Evolutionary conservation across 2,113 vertebrate genomes (phyloP).

Genomic region (Carlito syrichta): DNA sequence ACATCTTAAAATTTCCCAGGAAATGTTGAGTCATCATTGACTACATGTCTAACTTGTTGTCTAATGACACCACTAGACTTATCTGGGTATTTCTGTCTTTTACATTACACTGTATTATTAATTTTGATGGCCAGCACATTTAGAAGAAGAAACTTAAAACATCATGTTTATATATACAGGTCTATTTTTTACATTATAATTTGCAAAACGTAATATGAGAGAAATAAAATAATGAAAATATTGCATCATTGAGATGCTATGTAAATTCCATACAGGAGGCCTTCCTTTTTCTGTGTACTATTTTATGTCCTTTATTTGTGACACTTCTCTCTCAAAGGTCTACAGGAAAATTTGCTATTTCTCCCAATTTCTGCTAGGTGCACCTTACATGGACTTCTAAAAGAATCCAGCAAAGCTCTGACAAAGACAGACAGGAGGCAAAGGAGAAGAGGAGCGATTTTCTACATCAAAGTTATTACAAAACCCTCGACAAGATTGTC

Average conservation of each 20-base stretch:
- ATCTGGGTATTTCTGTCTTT: neutral
- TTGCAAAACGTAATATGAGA: neutral
- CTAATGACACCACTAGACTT: neutral
- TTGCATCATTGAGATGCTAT: neutral
- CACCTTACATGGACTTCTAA: neutral
- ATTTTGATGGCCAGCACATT: neutral
- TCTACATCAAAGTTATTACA: slow-evolving; percentile 32
- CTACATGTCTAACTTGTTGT: neutral
- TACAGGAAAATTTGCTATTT: neutral
- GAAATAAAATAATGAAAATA: neutral
- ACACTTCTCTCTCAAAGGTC: neutral
- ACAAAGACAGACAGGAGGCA: neutral
- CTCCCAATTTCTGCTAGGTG: neutral
- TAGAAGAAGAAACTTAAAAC: neutral
- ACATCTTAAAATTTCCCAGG: neutral
- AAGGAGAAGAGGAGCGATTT: neutral
- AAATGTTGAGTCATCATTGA: neutral
- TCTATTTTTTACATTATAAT: neutral
- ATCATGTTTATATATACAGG: neutral
- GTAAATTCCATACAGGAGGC: neutral
- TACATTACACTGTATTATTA: neutral
- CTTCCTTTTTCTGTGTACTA: neutral
- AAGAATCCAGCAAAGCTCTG: neutral
- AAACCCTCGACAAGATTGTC: neutral
- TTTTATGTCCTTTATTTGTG: neutral